Evolutionary conservation across 2,888 invertebrate species (phyloP), one percentile per base, ranked within the genome.

Genomic region (Allacma fusca): DNA sequence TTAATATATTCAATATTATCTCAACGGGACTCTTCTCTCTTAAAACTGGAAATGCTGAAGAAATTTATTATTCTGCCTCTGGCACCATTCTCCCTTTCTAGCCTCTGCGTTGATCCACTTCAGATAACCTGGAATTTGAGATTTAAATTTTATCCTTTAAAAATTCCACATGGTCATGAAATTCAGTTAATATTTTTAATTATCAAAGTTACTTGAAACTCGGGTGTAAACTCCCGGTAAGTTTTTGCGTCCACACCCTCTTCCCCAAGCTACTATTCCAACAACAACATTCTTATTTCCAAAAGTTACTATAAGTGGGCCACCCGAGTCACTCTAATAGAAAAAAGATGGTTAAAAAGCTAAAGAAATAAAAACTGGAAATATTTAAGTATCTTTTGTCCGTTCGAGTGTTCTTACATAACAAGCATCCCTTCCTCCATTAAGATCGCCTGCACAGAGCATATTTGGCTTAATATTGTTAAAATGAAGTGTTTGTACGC

Each of bases 301-400:
- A 9, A 78, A 34, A 23, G 85, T 80, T 43, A 82, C 82, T 78
- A 87, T 87, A 24, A 88, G 80, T 0, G 87, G 87, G 0, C 87
- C 87, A 9, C 87, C 87, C 23, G 86, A 86, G 83, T 88, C 88
- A n/a, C 87, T 87, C 87, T 87, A 80, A 40, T 82, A 13, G 24
- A 65, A 65, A 59, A 13, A 71, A 44, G 29, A 24, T 40, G 43
- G 68, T 50, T 13, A 16, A 74, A 59, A 59, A 59, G n/a, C 5
- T 4, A 23, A 59, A 59, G 19, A 19, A 59, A n/a, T n/a, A n/a
- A n/a, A n/a, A n/a, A n/a, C n/a, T n/a, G n/a, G n/a, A n/a, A n/a
- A n/a, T n/a, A n/a, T n/a, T n/a, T n/a, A n/a, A n/a, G n/a, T n/a
- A n/a, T n/a, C n/a, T n/a, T n/a, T n/a, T n/a, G n/a, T n/a, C n/a